phyloP scores from a whole-genome alignment of 2,888 invertebrate genomes.

The Chirona hameri region DNA sequence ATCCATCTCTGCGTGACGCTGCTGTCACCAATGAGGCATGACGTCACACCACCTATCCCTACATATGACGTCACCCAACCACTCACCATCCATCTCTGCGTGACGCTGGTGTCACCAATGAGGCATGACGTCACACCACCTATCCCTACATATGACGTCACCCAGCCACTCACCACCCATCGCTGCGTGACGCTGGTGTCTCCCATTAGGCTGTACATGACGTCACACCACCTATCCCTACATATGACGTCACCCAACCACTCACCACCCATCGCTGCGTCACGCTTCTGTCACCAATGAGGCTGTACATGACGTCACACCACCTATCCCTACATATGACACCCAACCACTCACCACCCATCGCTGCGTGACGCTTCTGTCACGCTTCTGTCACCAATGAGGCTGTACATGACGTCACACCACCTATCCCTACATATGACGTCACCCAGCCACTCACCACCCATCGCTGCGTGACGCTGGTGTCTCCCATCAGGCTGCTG shows the following conservation, averaged over 20 bases:
- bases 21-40: neutral
- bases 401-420: too few relatives aligned
- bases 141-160: too few relatives aligned
- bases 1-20: neutral
- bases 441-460: constrained; percentile 76
- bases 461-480: constrained; percentile 97
- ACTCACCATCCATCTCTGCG: neutral
- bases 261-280: neutral
- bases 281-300: neutral
- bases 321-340: too few relatives aligned
- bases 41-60: neutral
- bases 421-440: too few relatives aligned
- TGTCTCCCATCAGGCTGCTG: constrained; percentile 92
- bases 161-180: neutral
- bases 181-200: neutral
- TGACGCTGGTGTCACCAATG: neutral
- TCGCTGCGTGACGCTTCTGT: neutral
- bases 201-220: neutral
- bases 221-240: neutral
- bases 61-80: neutral
- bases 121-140: too few relatives aligned
- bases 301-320: neutral
- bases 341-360: neutral
- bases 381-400: too few relatives aligned
- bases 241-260: neutral